These are phyloP conservation scores for Macaria liturata DNA, from an alignment of 2,888 invertebrate genomes.

Conservation along the genomic window DNA sequence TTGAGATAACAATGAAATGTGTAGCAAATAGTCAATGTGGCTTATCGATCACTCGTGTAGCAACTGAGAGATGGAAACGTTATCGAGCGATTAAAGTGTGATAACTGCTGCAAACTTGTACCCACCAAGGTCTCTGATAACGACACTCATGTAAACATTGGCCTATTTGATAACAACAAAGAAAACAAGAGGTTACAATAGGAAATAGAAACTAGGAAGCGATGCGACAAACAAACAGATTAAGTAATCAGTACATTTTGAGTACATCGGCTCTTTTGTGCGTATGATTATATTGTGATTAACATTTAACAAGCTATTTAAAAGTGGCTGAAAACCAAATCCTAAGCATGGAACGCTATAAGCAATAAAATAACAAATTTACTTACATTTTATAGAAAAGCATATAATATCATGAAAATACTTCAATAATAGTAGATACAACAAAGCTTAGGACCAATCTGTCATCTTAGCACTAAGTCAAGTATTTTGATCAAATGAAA, in stretches of 20 bases:
- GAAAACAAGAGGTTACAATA: constrained; percentile 2
- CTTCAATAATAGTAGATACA: too few relatives aligned
- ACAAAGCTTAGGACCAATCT: too few relatives aligned
- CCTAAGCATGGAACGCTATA: too few relatives aligned
- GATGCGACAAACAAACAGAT: constrained; percentile 1
- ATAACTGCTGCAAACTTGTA: constrained; percentile 7
- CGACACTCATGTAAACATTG: constrained; percentile 15
- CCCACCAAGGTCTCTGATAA: constrained; percentile 10
- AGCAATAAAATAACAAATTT: too few relatives aligned
- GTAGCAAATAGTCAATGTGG: constrained; percentile 8
- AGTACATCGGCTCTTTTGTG: too few relatives aligned
- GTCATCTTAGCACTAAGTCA: not conserved
- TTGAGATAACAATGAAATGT: constrained; percentile 11
- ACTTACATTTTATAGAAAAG: too few relatives aligned
- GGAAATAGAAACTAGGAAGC: constrained; percentile 3
- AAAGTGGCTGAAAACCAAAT: too few relatives aligned
- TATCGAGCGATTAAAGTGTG: constrained; percentile 7
- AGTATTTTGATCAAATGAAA: constrained; percentile 21
- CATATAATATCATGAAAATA: too few relatives aligned
- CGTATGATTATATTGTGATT: too few relatives aligned
- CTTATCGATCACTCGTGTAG: constrained; percentile 9
- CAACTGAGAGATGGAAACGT: constrained; percentile 12
- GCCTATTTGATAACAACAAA: constrained; percentile 12
- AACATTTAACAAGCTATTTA: too few relatives aligned
- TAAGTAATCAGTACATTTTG: not conserved